A percentile compares a stretch with the other conserved stretches of the same genome.
Evolutionary conservation across 2,113 vertebrate species (phyloP).

Genomic region (crab-eating macaque (Macaca fascicularis)): DNA sequence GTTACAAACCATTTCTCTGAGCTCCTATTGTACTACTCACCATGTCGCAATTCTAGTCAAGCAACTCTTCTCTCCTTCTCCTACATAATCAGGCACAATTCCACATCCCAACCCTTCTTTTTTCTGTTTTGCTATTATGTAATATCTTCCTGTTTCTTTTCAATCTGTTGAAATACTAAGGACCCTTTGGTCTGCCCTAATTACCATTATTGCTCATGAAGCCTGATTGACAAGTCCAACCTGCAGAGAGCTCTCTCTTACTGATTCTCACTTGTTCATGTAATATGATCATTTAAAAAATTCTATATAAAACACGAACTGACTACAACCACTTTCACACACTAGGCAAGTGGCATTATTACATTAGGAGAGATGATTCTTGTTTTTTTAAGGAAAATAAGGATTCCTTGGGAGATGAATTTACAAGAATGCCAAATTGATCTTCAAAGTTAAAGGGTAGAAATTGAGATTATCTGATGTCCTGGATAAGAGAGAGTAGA

Average conservation of each 20-base stretch:
- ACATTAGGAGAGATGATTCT: not conserved
- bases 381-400: not conserved
- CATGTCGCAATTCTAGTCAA: not conserved
- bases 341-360: not conserved
- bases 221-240: not conserved
- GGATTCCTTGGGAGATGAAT: not conserved
- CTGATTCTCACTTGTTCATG: not conserved
- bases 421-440: not conserved
- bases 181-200: not conserved
- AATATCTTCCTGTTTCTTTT: not conserved
- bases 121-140: not conserved
- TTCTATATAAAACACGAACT: not conserved
- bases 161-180: not conserved
- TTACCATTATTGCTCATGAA: not conserved
- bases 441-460: not conserved
- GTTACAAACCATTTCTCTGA: not conserved
- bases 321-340: not conserved
- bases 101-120: not conserved
- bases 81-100: not conserved
- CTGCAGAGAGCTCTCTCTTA: not conserved
- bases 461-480: not conserved
- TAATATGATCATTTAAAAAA: not conserved
- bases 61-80: not conserved
- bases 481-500: not conserved
- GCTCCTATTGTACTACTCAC: not conserved